A percentile compares a stretch with the other conserved stretches of the same genome.
Conservation (phyloP, 2,888 invertebrate species). For the Pristionchus japonicus region DNA sequence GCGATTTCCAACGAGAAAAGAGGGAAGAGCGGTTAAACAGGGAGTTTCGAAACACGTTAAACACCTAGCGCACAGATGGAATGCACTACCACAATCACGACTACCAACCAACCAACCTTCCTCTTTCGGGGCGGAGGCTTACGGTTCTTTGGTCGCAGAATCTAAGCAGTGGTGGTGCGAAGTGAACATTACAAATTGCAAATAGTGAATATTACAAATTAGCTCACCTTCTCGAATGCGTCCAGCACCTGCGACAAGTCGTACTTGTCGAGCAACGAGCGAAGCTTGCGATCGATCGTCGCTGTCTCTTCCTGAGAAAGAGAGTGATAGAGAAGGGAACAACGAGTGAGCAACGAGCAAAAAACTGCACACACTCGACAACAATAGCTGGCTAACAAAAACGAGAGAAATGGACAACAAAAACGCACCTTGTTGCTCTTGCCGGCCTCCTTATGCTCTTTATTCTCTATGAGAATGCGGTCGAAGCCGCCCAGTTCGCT, state of each 20-base stretch:
- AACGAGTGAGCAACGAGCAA: too few species aligned
- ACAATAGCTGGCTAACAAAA: neutral
- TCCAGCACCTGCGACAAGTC: constrained; percentile 63
- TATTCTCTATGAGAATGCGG: constrained; percentile 64
- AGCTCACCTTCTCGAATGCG: constrained; percentile 67
- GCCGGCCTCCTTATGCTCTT: constrained; percentile 54
- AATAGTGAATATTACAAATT: neutral
- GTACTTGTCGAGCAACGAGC: constrained; percentile 64
- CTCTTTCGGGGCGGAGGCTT: constrained; percentile 5
- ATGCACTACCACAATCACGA: neutral
- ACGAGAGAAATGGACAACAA: too few species aligned
- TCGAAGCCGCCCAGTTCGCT: constrained; percentile 66
- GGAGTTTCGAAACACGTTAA: neutral
- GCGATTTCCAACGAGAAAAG: neutral
- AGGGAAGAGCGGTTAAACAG: neutral
- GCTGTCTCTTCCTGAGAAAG: constrained; percentile 37
- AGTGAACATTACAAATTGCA: neutral
- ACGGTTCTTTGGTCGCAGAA: constrained; percentile 28
- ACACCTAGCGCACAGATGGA: neutral
- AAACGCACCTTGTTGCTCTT: constrained; percentile 44
- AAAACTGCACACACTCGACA: neutral
- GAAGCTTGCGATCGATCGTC: constrained; percentile 65
- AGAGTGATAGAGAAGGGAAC: too few species aligned
- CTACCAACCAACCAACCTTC: constrained; percentile 40
- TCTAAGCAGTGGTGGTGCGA: neutral